These are phyloP conservation scores for Kryptolebias marmoratus DNA, from an alignment of 2,113 vertebrate genomes.

Conservation along the genomic window DNA sequence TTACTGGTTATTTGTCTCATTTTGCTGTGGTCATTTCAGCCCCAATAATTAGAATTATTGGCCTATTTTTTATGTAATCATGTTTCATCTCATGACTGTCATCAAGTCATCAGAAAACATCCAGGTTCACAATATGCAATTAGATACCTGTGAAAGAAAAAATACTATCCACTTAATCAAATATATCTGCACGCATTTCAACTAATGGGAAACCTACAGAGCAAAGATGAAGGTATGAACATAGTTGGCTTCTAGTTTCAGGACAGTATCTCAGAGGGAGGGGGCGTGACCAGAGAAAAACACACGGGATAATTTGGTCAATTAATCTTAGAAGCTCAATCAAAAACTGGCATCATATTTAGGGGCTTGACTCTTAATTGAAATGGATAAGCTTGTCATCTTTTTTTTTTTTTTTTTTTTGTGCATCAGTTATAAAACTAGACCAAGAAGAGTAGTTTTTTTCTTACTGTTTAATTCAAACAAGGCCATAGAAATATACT, in stretches of 20 bases:
- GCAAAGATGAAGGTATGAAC: not conserved
- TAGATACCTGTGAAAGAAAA: not conserved
- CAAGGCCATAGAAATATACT: conserved; percentile 6
- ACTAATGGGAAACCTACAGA: not conserved
- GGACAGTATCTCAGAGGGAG: not conserved
- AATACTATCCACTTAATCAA: not conserved
- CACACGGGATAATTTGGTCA: not conserved
- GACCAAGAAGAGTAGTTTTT: not conserved
- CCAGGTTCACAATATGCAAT: not conserved
- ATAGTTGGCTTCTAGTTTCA: not conserved
- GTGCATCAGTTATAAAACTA: not conserved
- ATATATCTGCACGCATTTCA: not conserved
- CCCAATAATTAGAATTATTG: not conserved
- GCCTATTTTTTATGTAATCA: not conserved
- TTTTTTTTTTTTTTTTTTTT: not conserved
- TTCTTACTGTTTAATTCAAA: conserved; percentile 1
- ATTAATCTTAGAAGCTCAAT: not conserved
- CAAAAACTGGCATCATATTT: not conserved
- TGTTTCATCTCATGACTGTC: not conserved
- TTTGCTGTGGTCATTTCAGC: not conserved
- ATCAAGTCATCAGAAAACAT: not conserved
- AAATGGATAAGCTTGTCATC: not conserved
- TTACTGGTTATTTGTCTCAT: no score
- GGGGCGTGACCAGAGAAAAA: not conserved
- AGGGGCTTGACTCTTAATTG: conserved; percentile 4